Evolutionary conservation across 2,888 invertebrate species (phyloP), one percentile per base, ranked within the genome.

Genomic region (Charanyca ferruginea): DNA sequence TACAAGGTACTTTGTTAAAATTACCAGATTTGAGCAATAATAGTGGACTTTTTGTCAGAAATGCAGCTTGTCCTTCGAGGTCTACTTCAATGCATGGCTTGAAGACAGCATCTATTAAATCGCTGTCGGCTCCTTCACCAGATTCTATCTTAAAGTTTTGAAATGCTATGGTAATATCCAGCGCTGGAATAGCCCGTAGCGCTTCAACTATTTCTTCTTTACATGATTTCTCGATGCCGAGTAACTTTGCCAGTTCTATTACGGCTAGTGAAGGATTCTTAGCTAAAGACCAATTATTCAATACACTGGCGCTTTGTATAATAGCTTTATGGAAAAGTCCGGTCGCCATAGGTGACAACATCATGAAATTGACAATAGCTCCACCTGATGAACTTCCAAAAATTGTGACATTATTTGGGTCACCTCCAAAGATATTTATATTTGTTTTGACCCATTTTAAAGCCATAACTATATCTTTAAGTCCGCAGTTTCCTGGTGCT

Each of bases 331-430:
- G 94, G 73, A 95, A 95, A 20, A 95, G 82, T 32, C 95, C 95
- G 13, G 85, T 73, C 8, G 95, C 94, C 91, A 94, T 93, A 1
- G 95, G 94, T 3, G 95, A 96, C 6, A 96, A 79, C 87, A 94
- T 93, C 88, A 96, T 90, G 25, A 92, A 89, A 78, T 96, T 96
- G 3, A 92, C 92, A 13, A 91, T 88, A 1, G 95, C 92, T 41
- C 92, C 96, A 5, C 96, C 96, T 2, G 94, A 85, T 65, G 94
- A 90, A 72, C 89, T 91, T 47, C 96, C 96, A 79, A 95, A 95
- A 75, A 96, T 87, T n/a, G 96, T 96, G 1, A 96, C 91, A 80
- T 94, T 95, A 47, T 87, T 83, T 6, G 94, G 90, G 71, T 95
- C 93, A 7, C 96, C 96, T 54, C 95, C 95, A 84, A 96, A 95